Evolutionary conservation across 2,113 vertebrate species (phyloP).

Genomic region (Ophthalmolycus amberensis): DNA sequence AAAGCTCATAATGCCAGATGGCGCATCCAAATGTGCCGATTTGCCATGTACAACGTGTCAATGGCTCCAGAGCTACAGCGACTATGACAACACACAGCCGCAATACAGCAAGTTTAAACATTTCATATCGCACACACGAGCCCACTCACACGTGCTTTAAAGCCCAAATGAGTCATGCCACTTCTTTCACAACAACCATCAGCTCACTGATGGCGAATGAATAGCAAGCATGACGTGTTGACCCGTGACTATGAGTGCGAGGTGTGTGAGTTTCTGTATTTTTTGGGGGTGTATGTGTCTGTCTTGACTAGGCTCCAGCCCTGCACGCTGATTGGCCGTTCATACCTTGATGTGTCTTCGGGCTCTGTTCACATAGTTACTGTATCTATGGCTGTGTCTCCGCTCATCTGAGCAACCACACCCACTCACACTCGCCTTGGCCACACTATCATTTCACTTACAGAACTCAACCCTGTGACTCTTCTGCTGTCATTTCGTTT

Average conservation of each 20-base stretch:
- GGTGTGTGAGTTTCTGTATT: conserved; percentile 5
- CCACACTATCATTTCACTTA: conserved; percentile 42
- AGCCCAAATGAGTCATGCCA: conserved; percentile 48
- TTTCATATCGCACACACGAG: conserved; percentile 52
- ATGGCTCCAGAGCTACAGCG: conserved; percentile 37
- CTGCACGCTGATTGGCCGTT: conserved; percentile 68
- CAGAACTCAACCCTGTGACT: conserved; percentile 19
- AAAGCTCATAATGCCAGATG: conserved; percentile 75
- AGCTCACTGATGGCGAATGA: conserved; percentile 27
- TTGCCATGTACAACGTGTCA: conserved; percentile 61
- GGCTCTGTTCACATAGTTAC: conserved; percentile 79
- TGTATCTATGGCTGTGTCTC: conserved; percentile 77
- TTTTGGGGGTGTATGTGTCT: conserved; percentile 11
- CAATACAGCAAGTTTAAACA: conserved; percentile 31
- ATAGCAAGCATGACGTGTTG: conserved; percentile 12
- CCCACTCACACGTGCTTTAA: conserved; percentile 52
- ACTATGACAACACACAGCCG: conserved; percentile 22
- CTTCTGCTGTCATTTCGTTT: conserved; percentile 17
- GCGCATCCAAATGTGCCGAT: conserved; percentile 74
- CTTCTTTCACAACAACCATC: conserved; percentile 43
- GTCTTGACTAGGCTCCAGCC: conserved; percentile 46
- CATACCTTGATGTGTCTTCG: conserved; percentile 62
- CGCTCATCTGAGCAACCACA: conserved; percentile 72
- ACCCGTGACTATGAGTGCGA: conserved; percentile 20
- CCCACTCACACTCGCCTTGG: conserved; percentile 60